These are phyloP conservation scores for Liodrosophila aerea DNA, from an alignment of 2,888 invertebrate species.

Conservation along the genomic window DNA sequence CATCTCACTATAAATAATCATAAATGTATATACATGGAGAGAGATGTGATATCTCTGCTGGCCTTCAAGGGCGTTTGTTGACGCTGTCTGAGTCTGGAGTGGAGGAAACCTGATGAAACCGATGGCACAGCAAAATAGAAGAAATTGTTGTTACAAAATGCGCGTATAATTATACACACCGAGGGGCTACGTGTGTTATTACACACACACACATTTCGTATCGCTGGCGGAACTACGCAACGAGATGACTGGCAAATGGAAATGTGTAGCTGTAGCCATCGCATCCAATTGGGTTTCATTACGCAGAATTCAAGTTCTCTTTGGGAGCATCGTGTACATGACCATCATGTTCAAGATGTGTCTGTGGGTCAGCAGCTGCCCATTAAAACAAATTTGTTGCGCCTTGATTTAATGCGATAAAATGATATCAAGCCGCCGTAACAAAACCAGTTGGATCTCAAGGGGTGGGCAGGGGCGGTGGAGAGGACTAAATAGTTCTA, in stretches of 20 bases:
- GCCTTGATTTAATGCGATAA: conserved; percentile 44
- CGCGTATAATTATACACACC: conserved; percentile 36
- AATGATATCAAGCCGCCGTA: conserved; percentile 27
- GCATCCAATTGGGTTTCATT: neutral
- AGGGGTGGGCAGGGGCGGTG: neutral
- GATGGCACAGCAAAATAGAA: conserved; percentile 28
- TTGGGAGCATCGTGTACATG: conserved; percentile 5
- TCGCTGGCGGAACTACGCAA: conserved; percentile 33
- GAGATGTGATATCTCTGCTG: conserved; percentile 6
- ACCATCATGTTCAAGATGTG: conserved; percentile 11
- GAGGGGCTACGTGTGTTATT: conserved; percentile 26
- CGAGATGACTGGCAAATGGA: conserved; percentile 28
- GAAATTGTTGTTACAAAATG: conserved; percentile 47
- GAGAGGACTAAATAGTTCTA: too few relatives aligned
- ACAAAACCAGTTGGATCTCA: conserved; percentile 33
- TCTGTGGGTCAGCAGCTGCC: conserved; percentile 34
- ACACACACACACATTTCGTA: conserved; percentile 28
- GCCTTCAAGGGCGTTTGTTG: conserved; percentile 48
- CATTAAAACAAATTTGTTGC: conserved; percentile 30
- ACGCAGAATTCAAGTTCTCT: conserved; percentile 7
- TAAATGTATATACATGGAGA: conserved; percentile 10
- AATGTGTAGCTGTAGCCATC: neutral
- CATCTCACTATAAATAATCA: neutral
- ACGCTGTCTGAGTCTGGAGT: conserved; percentile 20
- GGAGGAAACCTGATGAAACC: conserved; percentile 25